phyloP scores from a whole-genome alignment of 2,888 invertebrate genomes.

The Aphodius granarius region DNA sequence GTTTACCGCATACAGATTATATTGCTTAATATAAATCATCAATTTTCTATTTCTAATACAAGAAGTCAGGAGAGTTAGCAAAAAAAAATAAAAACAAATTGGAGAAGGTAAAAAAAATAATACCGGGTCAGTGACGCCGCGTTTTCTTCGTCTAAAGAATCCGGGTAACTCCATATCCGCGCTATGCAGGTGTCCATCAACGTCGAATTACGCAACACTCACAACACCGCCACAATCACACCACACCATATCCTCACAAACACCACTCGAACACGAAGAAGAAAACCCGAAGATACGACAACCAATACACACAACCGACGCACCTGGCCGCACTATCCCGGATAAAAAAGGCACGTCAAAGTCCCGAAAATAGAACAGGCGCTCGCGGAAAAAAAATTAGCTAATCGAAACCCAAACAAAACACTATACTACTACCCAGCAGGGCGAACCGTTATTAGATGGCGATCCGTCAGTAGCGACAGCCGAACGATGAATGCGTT shows the following conservation, averaged over 20 bases:
- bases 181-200: not conserved
- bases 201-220: not conserved
- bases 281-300: not conserved
- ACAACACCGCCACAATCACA: constrained; percentile 9
- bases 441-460: not conserved
- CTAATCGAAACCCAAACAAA: not conserved
- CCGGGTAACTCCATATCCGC: constrained; percentile 40
- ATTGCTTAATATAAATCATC: no score
- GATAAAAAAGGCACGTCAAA: not conserved
- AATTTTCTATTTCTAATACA: no score
- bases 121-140: constrained; percentile 34
- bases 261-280: not conserved
- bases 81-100: not conserved
- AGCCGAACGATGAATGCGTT: not conserved
- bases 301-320: not conserved
- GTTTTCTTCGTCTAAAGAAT: constrained; percentile 46
- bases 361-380: not conserved
- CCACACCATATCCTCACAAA: not conserved
- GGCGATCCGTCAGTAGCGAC: not conserved
- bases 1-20: not conserved
- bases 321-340: not conserved
- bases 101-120: not conserved
- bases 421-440: not conserved
- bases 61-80: not conserved
- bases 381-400: not conserved